Percentiles rank a stretch among this genome's conserved stretches.
Evolutionary conservation across 2,797 vertebrate genomes (phyloP).

Genomic region (Anguilla obscura): DNA sequence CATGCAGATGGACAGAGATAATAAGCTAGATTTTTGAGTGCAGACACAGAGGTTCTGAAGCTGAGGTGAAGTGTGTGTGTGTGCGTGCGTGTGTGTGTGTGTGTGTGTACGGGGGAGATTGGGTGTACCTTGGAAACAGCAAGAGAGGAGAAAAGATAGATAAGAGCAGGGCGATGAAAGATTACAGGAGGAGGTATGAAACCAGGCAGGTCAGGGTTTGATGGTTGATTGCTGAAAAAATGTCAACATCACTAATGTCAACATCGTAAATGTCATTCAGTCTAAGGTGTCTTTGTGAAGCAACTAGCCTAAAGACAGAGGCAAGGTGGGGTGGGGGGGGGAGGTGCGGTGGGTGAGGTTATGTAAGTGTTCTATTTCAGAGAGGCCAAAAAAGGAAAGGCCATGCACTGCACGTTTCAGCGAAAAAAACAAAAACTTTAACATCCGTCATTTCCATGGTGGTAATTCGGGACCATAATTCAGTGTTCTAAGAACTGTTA

Average conservation of each 20-base stretch:
- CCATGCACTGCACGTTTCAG: slow-evolving; percentile 32
- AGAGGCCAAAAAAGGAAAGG: slow-evolving; percentile 41
- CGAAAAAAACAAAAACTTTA: neutral
- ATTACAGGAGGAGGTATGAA: slow-evolving; percentile 63
- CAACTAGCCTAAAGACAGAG: slow-evolving; percentile 48
- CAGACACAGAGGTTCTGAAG: slow-evolving; percentile 3
- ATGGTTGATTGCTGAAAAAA: slow-evolving; percentile 78
- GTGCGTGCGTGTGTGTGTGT: neutral
- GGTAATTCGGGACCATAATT: slow-evolving; percentile 28
- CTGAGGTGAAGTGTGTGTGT: slow-evolving; percentile 11
- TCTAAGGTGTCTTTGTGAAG: slow-evolving; percentile 60
- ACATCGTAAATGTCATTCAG: slow-evolving; percentile 64
- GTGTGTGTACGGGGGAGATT: neutral
- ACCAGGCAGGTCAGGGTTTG: slow-evolving; percentile 63
- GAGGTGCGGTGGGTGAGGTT: slow-evolving; percentile 32
- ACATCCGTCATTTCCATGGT: no score
- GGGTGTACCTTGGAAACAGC: neutral
- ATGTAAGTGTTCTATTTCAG: slow-evolving; percentile 60
- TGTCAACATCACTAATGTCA: slow-evolving; percentile 66
- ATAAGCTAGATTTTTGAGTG: neutral
- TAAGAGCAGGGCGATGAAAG: slow-evolving; percentile 75
- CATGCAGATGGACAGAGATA: neutral
- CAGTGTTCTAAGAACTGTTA: slow-evolving; percentile 22
- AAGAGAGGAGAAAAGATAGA: slow-evolving; percentile 44
- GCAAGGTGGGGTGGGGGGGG: slow-evolving; percentile 22